Evolutionary conservation across 2,797 vertebrate species (phyloP).

Genomic region (Cheirogaleus major): DNA sequence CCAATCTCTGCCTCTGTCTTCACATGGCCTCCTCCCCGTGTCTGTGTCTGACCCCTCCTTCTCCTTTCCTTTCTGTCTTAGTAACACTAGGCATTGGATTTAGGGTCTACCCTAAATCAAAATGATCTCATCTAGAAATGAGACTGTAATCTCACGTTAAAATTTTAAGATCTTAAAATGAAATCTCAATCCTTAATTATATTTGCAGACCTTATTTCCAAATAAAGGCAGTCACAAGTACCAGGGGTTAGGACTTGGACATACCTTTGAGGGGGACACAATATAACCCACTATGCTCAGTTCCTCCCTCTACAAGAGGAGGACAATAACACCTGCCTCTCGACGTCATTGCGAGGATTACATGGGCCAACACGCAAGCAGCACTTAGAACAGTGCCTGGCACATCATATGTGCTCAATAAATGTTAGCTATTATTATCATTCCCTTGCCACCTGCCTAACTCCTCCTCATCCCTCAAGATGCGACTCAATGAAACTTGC

Average conservation of each 20-base stretch:
- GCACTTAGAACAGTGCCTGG: background rate
- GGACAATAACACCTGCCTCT: background rate
- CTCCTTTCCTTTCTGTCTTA: background rate
- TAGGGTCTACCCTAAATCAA: background rate
- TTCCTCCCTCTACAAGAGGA: background rate
- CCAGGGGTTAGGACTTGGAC: background rate
- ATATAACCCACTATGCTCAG: background rate
- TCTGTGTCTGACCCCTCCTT: background rate
- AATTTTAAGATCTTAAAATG: background rate
- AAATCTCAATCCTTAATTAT: background rate
- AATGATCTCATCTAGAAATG: background rate
- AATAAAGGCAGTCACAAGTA: background rate
- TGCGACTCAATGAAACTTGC: background rate
- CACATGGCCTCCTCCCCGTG: background rate
- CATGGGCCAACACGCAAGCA: accelerated
- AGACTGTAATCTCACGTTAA: background rate
- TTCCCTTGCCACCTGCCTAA: background rate
- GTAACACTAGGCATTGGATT: background rate
- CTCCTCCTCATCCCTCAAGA: background rate
- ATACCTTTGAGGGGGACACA: background rate
- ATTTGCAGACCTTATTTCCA: conserved; percentile 12
- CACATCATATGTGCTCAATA: accelerated
- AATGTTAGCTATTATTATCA: background rate
- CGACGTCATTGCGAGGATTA: accelerated
- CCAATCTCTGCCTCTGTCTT: background rate